Conservation (phyloP, 2,797 vertebrate genomes). For the Rhinoraja longicauda region DNA sequence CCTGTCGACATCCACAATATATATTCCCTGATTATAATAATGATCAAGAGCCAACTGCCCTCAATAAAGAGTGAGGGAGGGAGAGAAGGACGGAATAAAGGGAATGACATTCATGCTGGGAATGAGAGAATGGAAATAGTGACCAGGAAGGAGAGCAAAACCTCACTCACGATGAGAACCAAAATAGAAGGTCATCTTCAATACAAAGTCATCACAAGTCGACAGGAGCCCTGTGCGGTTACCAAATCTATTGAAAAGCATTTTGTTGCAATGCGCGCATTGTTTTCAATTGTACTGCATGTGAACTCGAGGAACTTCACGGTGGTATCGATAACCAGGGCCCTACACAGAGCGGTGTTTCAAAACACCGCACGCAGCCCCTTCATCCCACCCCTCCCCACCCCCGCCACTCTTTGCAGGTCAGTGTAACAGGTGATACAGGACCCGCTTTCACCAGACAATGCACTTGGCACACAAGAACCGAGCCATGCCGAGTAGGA, state of each 20-base stretch:
- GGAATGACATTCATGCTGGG: not conserved
- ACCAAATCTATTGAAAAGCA: not conserved
- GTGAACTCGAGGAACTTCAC: not conserved
- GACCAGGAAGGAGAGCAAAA: not conserved
- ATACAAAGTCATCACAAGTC: not conserved
- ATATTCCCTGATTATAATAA: not conserved
- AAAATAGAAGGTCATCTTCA: not conserved
- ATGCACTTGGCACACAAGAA: not conserved
- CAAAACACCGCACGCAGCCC: not conserved
- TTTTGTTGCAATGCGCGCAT: not conserved
- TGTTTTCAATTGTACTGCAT: not conserved
- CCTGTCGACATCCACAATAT: not conserved
- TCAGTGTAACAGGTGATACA: slow-evolving; percentile 8
- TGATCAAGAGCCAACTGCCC: not conserved
- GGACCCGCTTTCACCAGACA: slow-evolving; percentile 23
- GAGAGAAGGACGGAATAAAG: not conserved
- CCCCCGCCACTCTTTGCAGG: not conserved
- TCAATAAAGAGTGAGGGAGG: not conserved
- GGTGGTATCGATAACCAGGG: not conserved
- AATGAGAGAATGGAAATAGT: not conserved
- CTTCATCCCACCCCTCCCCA: not conserved
- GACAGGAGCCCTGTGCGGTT: not conserved
- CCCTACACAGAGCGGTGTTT: not conserved
- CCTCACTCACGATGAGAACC: not conserved
- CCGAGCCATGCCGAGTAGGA: not conserved